A percentile compares a stretch with the other conserved stretches of the same genome.
These are phyloP conservation scores for Sesamia inferens DNA, from an alignment of 2,888 invertebrate species.

Conservation along the genomic window DNA sequence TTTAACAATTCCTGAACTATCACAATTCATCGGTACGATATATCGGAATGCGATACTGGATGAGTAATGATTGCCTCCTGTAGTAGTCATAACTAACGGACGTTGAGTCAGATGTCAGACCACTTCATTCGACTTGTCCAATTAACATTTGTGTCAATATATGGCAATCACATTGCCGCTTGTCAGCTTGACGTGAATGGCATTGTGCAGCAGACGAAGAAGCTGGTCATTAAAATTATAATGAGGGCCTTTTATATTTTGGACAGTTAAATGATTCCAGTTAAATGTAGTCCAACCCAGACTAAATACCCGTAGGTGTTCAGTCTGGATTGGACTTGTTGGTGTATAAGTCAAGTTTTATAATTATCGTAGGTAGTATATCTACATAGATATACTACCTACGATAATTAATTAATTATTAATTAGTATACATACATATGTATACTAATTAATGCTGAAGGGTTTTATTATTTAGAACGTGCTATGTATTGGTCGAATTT, in stretches of 20 bases:
- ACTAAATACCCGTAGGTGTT: too few relatives aligned
- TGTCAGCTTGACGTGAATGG: not conserved
- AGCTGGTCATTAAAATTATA: not conserved
- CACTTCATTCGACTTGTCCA: slow-evolving; percentile 18
- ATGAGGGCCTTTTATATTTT: not conserved
- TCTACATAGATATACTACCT: too few relatives aligned
- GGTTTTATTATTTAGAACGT: too few relatives aligned
- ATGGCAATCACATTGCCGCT: slow-evolving; percentile 15
- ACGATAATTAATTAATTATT: too few relatives aligned
- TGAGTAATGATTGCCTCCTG: slow-evolving; percentile 30
- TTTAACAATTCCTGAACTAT: slow-evolving; percentile 3
- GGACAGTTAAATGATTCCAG: not conserved
- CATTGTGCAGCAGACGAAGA: not conserved
- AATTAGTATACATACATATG: not conserved
- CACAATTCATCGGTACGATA: not conserved
- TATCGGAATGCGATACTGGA: slow-evolving; percentile 17
- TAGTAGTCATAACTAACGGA: slow-evolving; percentile 7
- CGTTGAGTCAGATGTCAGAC: slow-evolving; percentile 25
- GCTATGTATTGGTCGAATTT: too few relatives aligned
- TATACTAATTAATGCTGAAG: too few relatives aligned
- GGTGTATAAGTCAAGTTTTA: not conserved
- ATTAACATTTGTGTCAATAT: slow-evolving; percentile 40
- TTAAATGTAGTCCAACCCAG: too few relatives aligned
- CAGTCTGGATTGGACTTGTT: not conserved
- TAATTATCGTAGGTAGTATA: not conserved